Evolutionary conservation across 2,888 invertebrate species (phyloP), one percentile per base, ranked within the genome.

Genomic region (Lycia hirtaria): DNA sequence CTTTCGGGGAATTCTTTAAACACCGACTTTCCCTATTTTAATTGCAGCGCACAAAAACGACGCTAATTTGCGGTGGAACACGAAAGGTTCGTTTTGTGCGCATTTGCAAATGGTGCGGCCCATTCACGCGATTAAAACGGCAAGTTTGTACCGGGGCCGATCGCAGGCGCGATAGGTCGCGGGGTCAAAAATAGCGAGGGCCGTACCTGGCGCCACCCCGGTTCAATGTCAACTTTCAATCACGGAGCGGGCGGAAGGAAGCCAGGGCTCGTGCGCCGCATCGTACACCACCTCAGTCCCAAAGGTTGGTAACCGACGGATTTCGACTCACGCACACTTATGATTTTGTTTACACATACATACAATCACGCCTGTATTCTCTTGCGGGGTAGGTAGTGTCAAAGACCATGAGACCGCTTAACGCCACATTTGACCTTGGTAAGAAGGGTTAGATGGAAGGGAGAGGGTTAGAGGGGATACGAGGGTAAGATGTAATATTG

Each of bases 161-260:
- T 91, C 87, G 86, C 83, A 85, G 80, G 67, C 68, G 86, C 88
- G 91, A 92, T 92, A 90, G 85, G 85, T 81, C 78, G 85, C 85
- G 85, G 87, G 89, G 89, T 90, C 89, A 87, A 85, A 89, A 88
- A 85, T 85, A 88, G 85, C 83, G 83, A 82, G 83, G 82, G 81
- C 83, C 86, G 92, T 92, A 82, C 92, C 92, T 87, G 90, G 91
- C 84, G 85, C 89, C 88, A 81, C 88, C 87, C 88, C 75, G 79
- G 84, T 82, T 87, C 90, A 88, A 89, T 88, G 90, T 89, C 90
- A 90, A 88, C 88, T 85, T 91, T 87, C 86, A 88, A 89, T 88
- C 88, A 88, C 76, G 75, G 78, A 76, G 80, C 78, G 80, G 85
- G 84, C 85, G 85, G 87, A 85, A 88, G 87, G 87, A 87, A 85